Base-by-base conservation (phyloP, 2,797 vertebrate genomes). In the Decapterus maruadsi region DNA sequence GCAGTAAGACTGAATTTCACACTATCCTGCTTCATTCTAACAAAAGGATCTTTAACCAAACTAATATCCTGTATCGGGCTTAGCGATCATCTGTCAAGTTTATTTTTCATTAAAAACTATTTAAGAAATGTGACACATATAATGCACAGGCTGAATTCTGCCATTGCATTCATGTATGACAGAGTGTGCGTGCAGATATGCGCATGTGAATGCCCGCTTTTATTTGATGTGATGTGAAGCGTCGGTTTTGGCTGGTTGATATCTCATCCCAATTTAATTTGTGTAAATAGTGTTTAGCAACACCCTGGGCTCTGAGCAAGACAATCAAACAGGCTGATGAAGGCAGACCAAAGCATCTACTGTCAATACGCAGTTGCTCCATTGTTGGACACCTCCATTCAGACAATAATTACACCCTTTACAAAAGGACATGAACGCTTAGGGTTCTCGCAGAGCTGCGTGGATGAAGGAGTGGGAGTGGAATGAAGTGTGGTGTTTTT, bases 351-450 rank as follows among this genome's bases (percentile, higher is more conserved):
- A 77, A 61, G 68, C 59, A 16, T 78, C 63, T 13, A 62, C 75
- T 85, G 90, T 89, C 88, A 89, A 84, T 69, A 74, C 71, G 66
- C 59, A 57, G 53, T 62, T 56, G 68, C 78, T 84, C 76, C 57
- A 87, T 90, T 90, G 82, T 83, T 88, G 78, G 75, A 83, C 78
- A 85, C 76, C 50, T 89, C 83, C 69, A 86, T 89, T 90, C 77
- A 85, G 54, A 59, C 75, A 77, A 59, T 89, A 92, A 94, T 93
- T 91, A 83, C 73, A 77, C 29, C 68, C 76, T 85, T 84, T 76
- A 88, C 68, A 89, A 79, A 90, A 90, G 61, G 61, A 89, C 78
- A 78, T 10, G 53, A 79, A 56, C 57, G 53, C 75, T 88, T 74
- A 53, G 72, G 57, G 72, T 82, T 82, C 72, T 80, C 82, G 83